These are phyloP conservation scores for Alviniconcha strummeri DNA, from an alignment of 2,888 invertebrate species.

Conservation along the genomic window DNA sequence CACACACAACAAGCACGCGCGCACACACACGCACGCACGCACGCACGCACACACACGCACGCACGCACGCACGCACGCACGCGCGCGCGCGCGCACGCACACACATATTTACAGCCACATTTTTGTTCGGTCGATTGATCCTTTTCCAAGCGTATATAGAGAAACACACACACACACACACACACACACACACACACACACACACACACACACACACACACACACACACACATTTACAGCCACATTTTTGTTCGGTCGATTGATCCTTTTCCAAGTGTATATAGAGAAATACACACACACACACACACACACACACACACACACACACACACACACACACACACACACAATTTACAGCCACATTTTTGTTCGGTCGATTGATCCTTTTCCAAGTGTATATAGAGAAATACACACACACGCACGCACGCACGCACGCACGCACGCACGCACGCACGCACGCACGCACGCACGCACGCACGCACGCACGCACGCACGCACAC, in stretches of 20 bases:
- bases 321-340: neutral
- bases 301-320: no score
- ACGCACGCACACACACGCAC: neutral
- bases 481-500: neutral
- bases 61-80: conserved; percentile 7
- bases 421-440: neutral
- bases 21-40: neutral
- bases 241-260: neutral
- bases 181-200: neutral
- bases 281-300: no score
- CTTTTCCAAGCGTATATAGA: no score
- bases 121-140: neutral
- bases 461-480: neutral
- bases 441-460: neutral
- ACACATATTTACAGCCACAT: neutral
- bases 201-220: conserved; percentile 2
- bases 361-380: neutral
- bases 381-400: no score
- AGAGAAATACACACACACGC: no score
- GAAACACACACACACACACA: no score
- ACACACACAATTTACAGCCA: no score
- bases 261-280: no score
- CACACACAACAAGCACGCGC: neutral
- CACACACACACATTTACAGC: neutral
- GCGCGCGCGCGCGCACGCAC: neutral